A percentile compares a stretch with the other conserved stretches of the same genome.
Conservation (phyloP, 1,140 invertebrate species). For the Drosophila eugracilis region DNA sequence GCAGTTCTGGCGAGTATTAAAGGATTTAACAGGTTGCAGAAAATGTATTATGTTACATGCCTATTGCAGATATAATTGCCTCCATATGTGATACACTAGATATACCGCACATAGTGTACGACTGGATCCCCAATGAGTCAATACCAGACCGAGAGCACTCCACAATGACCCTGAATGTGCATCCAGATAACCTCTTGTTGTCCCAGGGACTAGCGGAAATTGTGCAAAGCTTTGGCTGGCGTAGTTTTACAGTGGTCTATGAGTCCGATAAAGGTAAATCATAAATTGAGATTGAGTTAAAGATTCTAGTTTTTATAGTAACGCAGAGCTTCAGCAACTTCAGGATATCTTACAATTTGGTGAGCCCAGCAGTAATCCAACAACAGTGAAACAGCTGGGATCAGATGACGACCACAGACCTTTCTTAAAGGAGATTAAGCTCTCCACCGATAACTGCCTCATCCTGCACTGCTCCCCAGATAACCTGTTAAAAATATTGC, state of each 20-base stretch:
- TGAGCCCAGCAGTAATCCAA: conserved; percentile 86
- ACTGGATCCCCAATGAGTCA: conserved; percentile 88
- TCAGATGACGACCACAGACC: conserved; percentile 88
- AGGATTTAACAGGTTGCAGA: too few species aligned
- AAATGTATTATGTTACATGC: neutral
- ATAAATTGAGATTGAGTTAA: neutral
- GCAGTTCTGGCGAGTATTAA: conserved; percentile 86
- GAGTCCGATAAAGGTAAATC: conserved; percentile 89
- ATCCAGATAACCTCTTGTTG: conserved; percentile 90
- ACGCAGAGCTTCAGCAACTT: conserved; percentile 90
- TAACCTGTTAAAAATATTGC: conserved; percentile 88
- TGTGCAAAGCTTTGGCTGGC: conserved; percentile 91
- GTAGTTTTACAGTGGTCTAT: conserved; percentile 92
- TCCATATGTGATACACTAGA: conserved; percentile 90
- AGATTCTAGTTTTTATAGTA: neutral
- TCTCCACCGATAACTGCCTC: conserved; percentile 89
- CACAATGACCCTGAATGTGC: conserved; percentile 88
- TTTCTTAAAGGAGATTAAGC: conserved; percentile 91
- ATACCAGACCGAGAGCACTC: conserved; percentile 85
- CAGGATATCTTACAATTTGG: conserved; percentile 92
- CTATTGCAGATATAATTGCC: conserved; percentile 87
- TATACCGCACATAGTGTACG: conserved; percentile 90
- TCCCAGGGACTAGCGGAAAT: conserved; percentile 91
- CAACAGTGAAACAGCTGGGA: conserved; percentile 87
- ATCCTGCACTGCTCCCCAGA: conserved; percentile 91